A percentile compares a stretch with the other conserved stretches of the same genome.
These are phyloP conservation scores for Liopterus haemorrhoidalis DNA, from an alignment of 2,888 invertebrate species.

Conservation along the genomic window DNA sequence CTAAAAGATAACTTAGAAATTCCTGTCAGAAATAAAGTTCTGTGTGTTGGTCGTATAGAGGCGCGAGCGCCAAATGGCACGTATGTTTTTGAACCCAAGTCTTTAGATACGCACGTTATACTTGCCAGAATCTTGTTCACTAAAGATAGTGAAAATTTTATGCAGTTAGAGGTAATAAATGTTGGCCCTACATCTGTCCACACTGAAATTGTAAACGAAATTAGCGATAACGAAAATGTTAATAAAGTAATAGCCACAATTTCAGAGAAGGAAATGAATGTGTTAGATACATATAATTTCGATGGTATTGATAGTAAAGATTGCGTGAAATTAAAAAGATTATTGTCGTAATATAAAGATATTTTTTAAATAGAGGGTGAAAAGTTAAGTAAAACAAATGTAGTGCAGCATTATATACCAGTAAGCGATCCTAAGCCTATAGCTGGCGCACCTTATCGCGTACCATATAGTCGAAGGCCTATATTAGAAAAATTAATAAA, in stretches of 20 bases:
- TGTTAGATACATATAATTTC: not conserved
- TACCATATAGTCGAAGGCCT: conserved; percentile 15
- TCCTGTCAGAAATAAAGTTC: no score
- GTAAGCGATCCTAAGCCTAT: conserved; percentile 3
- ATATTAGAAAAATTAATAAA: conserved; percentile 21
- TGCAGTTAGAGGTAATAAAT: no score
- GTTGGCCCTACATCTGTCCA: no score
- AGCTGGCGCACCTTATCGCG: conserved; percentile 20
- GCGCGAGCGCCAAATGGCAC: no score
- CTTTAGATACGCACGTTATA: no score
- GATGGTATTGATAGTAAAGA: conserved; percentile 4
- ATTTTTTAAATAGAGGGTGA: conserved; percentile 3
- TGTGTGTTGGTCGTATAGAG: no score
- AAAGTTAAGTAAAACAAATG: not conserved
- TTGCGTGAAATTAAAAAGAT: not conserved
- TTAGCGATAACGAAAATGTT: no score
- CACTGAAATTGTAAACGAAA: no score
- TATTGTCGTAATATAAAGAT: not conserved
- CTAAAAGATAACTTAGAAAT: no score
- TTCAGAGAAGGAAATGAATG: not conserved
- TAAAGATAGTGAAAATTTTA: no score
- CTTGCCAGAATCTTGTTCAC: no score
- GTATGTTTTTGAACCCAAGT: no score
- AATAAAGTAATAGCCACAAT: not conserved
- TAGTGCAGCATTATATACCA: conserved; percentile 2